phyloP scores from a whole-genome alignment of 1,140 invertebrate species.

The Drosophila setifemur region DNA sequence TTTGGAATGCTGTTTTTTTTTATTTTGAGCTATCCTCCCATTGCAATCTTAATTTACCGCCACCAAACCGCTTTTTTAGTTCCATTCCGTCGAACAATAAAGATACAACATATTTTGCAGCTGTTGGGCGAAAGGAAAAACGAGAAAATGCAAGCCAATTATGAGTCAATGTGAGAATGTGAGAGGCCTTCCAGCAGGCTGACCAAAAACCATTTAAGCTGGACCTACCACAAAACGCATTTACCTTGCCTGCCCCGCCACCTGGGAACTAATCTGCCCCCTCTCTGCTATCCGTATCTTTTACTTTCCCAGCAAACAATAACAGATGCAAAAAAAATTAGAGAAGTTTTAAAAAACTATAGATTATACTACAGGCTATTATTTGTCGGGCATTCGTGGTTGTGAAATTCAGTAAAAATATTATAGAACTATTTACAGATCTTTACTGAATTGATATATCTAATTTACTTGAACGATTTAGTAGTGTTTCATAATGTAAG shows the following conservation, averaged over 20 bases:
- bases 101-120: slow-evolving; percentile 15
- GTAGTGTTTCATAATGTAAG: too few relatives aligned
- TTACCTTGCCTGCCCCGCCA: neutral
- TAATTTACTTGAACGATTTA: too few relatives aligned
- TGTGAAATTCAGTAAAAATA: too few relatives aligned
- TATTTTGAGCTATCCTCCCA: neutral
- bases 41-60: too few relatives aligned
- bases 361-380: too few relatives aligned
- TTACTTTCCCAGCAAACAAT: too few relatives aligned
- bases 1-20: neutral
- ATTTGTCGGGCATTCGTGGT: too few relatives aligned
- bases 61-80: slow-evolving; percentile 1
- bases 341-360: too few relatives aligned
- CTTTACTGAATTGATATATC: too few relatives aligned
- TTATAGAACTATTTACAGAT: too few relatives aligned
- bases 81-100: neutral
- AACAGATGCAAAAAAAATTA: too few relatives aligned
- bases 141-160: slow-evolving; percentile 33
- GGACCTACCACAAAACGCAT: slow-evolving; percentile 24
- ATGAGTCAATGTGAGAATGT: slow-evolving; percentile 15
- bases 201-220: slow-evolving; percentile 11
- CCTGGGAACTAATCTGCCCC: slow-evolving; percentile 3
- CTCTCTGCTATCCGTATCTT: slow-evolving; percentile 8
- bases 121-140: slow-evolving; percentile 12
- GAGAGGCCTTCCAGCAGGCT: neutral